Evolutionary conservation across 1,140 invertebrate genomes (phyloP), one percentile per base, ranked within the genome.

Genomic region (Drosophila ficusphila): DNA sequence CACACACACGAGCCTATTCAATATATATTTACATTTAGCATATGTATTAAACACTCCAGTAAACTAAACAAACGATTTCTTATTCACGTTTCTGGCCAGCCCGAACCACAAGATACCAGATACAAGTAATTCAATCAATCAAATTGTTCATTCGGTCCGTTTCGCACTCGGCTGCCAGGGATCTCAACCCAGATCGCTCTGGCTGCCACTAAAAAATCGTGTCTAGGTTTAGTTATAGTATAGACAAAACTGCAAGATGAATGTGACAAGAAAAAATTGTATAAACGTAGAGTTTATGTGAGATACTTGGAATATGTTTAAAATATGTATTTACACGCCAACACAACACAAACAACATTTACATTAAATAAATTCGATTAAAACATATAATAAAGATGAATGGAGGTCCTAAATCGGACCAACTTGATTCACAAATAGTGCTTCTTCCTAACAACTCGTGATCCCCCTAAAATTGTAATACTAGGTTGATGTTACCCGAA

Each of bases 1-100:
- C 38, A 34, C 2, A 71, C 41, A 64, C 58, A 46, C 16, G 34
- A 44, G 58, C 33, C 19, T 47, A 46, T 71, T 39, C 42, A 52
- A 46, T 46, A 65, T 49, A 74, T 74, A 65, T 46, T 83, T 83
- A 78, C 61, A 72, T 72, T 86, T 76, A 85, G 76, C 41, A 53
- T 69, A 85, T 76, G 76, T 79, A 85, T 85, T 79, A 46, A 65
- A 79, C 81, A 85, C 79, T 86, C 79, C 79, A 85, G 71, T 83
- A 78, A 70, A 81, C 60, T 57, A 33, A 57, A 72, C 44, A 38
- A 29, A 53, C 33, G 23, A 60, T 33, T 46, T 60, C 23, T 44
- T 44, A 52, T 70, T 62, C 34, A 12, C 31, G 23, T 25, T 61
- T 33, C 8, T 44, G 25, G 33, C 9, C 19, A 11, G 25, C 11